Evolutionary conservation across 1,140 invertebrate genomes (phyloP).

Genomic region (Anoplolepis gracilipes): DNA sequence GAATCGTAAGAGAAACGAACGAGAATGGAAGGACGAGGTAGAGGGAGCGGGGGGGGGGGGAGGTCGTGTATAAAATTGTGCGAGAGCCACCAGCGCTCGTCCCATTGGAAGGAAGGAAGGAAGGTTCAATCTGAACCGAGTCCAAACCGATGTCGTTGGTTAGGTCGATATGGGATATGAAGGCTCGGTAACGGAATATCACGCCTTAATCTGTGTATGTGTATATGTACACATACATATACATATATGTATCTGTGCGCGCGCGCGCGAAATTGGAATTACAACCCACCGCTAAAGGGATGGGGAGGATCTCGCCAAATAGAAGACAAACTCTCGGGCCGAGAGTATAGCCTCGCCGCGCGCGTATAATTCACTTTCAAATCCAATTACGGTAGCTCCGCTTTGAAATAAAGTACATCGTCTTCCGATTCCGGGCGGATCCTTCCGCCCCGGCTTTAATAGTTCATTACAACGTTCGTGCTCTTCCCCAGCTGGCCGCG

Average conservation of each 20-base stretch:
- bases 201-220: background rate
- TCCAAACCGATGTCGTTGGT: background rate
- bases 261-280: slow-evolving; percentile 25
- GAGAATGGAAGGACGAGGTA: too few species aligned
- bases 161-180: background rate
- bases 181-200: background rate
- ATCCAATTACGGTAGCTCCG: slow-evolving; percentile 64
- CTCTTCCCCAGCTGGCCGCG: slow-evolving; percentile 61
- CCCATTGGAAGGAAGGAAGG: background rate
- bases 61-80: slow-evolving; percentile 12
- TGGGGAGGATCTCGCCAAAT: slow-evolving; percentile 33
- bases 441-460: slow-evolving; percentile 54
- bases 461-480: slow-evolving; percentile 67
- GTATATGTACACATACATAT: too few species aligned
- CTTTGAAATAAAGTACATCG: slow-evolving; percentile 63
- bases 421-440: slow-evolving; percentile 56
- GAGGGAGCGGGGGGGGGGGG: too few species aligned
- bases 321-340: slow-evolving; percentile 42
- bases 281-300: background rate
- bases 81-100: background rate
- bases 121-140: background rate
- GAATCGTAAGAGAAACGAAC: slow-evolving; percentile 45
- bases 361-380: slow-evolving; percentile 66
- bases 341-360: slow-evolving; percentile 26
- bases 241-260: too few species aligned